A percentile compares a stretch with the other conserved stretches of the same genome.
Evolutionary conservation across 2,888 invertebrate species (phyloP).

Genomic region (Timema podura): DNA sequence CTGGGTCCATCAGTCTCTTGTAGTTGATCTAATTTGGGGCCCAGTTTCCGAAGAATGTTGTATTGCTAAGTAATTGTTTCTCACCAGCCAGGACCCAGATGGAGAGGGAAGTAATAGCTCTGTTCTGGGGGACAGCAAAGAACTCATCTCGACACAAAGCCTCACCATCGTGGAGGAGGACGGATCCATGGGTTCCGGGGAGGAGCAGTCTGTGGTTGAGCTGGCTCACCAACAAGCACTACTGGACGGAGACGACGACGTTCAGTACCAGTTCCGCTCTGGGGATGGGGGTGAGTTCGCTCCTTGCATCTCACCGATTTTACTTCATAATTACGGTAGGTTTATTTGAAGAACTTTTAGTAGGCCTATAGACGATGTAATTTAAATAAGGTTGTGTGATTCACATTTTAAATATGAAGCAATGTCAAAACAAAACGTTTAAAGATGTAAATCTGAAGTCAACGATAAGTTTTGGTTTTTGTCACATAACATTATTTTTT

Average conservation of each 20-base stretch:
- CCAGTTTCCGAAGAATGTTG: background rate
- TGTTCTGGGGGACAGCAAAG: constrained; percentile 29
- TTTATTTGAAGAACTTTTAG: too few relatives aligned
- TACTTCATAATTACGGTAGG: too few relatives aligned
- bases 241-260: constrained; percentile 49
- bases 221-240: constrained; percentile 55
- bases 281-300: constrained; percentile 42
- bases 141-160: constrained; percentile 41
- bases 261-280: constrained; percentile 47
- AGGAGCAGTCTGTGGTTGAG: constrained; percentile 48
- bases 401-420: too few relatives aligned
- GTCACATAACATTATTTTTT: too few relatives aligned
- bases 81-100: constrained; percentile 33
- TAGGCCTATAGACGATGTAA: too few relatives aligned
- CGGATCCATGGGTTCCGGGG: constrained; percentile 47
- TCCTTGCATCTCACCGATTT: too few relatives aligned
- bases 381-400: too few relatives aligned
- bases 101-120: constrained; percentile 30
- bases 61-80: constrained; percentile 2
- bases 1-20: too few relatives aligned
- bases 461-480: too few relatives aligned
- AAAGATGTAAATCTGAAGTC: too few relatives aligned
- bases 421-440: too few relatives aligned
- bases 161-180: constrained; percentile 48
- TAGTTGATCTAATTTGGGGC: too few relatives aligned